Percentiles rank a stretch among this genome's conserved stretches.
phyloP scores from a whole-genome alignment of 2,113 vertebrate genomes.

The Bungarus multicinctus region DNA sequence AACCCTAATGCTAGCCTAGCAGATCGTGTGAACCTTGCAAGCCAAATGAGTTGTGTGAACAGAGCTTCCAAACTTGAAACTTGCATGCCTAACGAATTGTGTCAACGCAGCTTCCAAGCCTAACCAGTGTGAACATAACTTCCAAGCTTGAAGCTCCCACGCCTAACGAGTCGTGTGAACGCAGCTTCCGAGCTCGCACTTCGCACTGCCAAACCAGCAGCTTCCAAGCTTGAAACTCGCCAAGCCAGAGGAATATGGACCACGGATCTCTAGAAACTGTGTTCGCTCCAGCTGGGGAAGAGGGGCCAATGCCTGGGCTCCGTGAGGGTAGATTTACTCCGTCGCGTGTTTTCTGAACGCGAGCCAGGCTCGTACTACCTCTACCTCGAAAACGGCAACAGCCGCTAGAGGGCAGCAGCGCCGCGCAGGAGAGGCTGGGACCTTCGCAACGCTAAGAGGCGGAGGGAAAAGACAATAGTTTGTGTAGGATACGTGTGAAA shows the following conservation, averaged over 20 bases:
- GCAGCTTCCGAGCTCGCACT: too few relatives aligned
- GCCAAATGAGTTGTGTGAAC: too few relatives aligned
- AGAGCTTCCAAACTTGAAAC: neutral
- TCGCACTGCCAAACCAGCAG: neutral
- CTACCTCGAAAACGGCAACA: neutral
- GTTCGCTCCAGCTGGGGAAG: neutral
- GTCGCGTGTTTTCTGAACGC: too few relatives aligned
- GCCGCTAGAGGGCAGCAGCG: constrained; percentile 37
- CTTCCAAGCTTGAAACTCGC: too few relatives aligned
- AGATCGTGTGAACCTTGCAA: neutral
- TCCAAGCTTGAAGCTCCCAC: too few relatives aligned
- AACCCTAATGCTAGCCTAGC: neutral
- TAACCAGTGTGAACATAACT: too few relatives aligned
- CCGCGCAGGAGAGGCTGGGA: neutral
- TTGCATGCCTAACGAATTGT: too few relatives aligned
- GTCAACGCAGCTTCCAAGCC: neutral
- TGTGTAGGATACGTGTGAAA: neutral
- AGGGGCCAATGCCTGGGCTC: fast-evolving
- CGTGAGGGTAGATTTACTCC: too few relatives aligned
- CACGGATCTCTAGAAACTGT: neutral
- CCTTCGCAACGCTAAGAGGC: neutral
- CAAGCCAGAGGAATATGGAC: neutral
- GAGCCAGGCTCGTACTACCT: neutral
- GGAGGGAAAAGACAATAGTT: neutral
- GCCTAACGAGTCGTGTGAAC: too few relatives aligned